Conservation (phyloP, 2,113 vertebrate species). For the Coturnix japonica region DNA sequence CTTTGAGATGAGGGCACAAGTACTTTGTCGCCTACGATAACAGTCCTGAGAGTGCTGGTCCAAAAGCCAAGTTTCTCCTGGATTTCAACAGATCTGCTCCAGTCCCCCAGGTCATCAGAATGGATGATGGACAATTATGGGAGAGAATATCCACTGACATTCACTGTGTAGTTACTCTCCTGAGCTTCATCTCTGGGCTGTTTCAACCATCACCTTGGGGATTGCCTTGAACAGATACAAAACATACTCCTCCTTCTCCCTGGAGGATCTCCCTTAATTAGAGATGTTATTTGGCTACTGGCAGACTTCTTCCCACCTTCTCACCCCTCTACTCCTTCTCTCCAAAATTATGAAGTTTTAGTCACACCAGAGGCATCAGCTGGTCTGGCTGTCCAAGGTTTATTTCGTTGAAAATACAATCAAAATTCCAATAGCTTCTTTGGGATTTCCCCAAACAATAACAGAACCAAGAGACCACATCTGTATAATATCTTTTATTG, state of each 20-base stretch:
- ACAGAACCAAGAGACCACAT: neutral
- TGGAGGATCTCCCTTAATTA: neutral
- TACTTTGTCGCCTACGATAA: neutral
- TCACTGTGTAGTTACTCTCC: neutral
- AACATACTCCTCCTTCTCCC: neutral
- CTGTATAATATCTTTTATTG: constrained; percentile 69
- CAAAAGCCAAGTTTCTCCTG: neutral
- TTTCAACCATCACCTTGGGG: neutral
- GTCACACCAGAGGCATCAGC: neutral
- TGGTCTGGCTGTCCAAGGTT: neutral
- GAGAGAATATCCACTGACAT: neutral
- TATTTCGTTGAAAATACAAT: neutral
- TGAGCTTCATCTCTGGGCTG: neutral
- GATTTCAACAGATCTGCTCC: neutral
- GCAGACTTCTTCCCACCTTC: neutral
- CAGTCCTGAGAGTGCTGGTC: neutral
- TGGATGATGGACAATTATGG: rapidly evolving
- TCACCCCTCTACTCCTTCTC: too few relatives aligned
- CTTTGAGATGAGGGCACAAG: rapidly evolving
- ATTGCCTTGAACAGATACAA: neutral
- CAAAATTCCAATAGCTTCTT: neutral
- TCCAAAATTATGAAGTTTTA: neutral
- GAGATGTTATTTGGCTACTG: neutral
- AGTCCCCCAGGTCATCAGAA: neutral
- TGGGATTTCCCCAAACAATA: neutral